phyloP scores from a whole-genome alignment of 2,113 vertebrate genomes.

The Eulemur rufifrons region DNA sequence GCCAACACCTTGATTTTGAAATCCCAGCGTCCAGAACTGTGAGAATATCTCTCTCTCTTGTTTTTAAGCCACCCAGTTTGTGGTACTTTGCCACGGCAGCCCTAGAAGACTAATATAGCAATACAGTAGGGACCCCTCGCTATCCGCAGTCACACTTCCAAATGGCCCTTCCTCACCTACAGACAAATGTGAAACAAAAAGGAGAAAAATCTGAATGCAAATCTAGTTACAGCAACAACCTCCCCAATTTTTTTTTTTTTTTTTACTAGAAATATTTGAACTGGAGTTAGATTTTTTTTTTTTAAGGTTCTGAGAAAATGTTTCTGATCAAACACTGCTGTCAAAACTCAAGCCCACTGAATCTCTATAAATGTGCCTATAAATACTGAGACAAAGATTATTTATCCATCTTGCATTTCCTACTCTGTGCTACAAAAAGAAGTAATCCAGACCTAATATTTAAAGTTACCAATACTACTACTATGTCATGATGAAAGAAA shows the following conservation, averaged over 20 bases:
- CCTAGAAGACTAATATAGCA: neutral
- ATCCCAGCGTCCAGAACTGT: neutral
- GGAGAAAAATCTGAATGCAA: neutral
- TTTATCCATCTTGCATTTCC: slow-evolving; percentile 50
- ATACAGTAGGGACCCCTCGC: neutral
- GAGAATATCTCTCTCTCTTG: neutral
- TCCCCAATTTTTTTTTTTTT: neutral
- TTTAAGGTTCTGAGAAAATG: slow-evolving; percentile 33
- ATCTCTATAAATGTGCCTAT: slow-evolving; percentile 54
- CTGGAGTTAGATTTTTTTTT: neutral
- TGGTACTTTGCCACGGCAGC: neutral
- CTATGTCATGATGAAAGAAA: slow-evolving; percentile 50
- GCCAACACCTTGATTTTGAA: neutral
- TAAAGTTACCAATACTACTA: slow-evolving; percentile 56
- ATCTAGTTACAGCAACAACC: neutral
- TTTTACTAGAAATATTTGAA: slow-evolving; percentile 47
- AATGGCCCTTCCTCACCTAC: neutral
- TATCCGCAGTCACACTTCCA: neutral
- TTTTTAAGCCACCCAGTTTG: neutral
- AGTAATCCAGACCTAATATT: slow-evolving; percentile 59
- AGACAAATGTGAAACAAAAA: neutral
- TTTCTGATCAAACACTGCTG: slow-evolving; percentile 64
- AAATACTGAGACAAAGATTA: slow-evolving; percentile 48
- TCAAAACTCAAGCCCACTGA: slow-evolving; percentile 73
- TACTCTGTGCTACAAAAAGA: slow-evolving; percentile 52